Evolutionary conservation across 2,888 invertebrate genomes (phyloP), one percentile per base, ranked within the genome.

Genomic region (Brenthis hecate): DNA sequence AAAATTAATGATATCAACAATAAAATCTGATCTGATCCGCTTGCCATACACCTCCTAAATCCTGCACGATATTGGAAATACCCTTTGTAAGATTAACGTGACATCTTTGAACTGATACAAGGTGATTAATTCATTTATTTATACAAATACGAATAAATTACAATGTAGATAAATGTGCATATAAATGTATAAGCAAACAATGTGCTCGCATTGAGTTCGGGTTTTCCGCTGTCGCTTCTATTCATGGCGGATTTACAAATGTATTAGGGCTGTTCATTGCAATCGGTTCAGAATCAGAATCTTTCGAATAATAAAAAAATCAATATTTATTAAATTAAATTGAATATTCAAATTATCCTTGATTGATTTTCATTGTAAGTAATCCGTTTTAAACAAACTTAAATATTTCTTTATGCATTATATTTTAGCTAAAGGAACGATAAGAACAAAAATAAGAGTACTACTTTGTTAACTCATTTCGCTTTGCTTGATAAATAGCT

Each of bases 161-260:
- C 53, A 58, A n/a, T 19, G 3, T 60, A 32, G 61, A 47, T 66
- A 60, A 13, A 13, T 16, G 48, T 69, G 6, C 60, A 65, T 54
- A 68, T 54, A 54, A 53, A 14, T 53, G 36, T 28, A 57, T 51
- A 61, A 13, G 63, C 72, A 66, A 76, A 78, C 76, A 78, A 77
- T 76, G 75, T 71, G 72, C 79, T 80, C 77, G 75, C 76, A 77
- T 78, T 77, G 72, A 76, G 75, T 73, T 64, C 68, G 73, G 84
- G 83, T 78, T 83, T 85, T 54, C 62, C 71, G 28, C 36, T 53
- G 54, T 68, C 65, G 56, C 62, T 60, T 43, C 65, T 69, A 28
- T 43, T 36, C 57, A 65, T 69, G 60, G 68, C 69, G 69, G 69
- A 69, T 72, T 70, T 66, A 55, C 43, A 51, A 53, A 36, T 14